Conservation (phyloP, 2,888 invertebrate genomes). For the Muschampia plurimacula region DNA sequence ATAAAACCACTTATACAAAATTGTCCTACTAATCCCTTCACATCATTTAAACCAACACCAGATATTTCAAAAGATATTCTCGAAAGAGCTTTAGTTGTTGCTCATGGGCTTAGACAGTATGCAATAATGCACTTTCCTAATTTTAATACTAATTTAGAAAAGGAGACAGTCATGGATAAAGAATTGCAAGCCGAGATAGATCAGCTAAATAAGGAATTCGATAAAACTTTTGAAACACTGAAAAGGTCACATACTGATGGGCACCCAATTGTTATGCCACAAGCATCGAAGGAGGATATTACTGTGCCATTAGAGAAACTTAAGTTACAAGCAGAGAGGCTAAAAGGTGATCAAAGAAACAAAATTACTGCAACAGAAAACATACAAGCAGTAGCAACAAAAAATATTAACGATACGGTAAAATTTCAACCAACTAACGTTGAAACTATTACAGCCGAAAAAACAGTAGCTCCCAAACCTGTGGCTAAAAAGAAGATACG, state of each 20-base stretch:
- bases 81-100: constrained; percentile 89
- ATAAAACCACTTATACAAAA: constrained; percentile 77
- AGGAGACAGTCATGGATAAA: constrained; percentile 61
- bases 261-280: constrained; percentile 28
- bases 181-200: constrained; percentile 70
- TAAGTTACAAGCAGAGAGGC: constrained; percentile 38
- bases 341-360: constrained; percentile 33
- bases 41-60: constrained; percentile 59
- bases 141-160: constrained; percentile 55
- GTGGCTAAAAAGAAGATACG: constrained; percentile 75
- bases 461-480: constrained; percentile 59
- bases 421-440: constrained; percentile 12
- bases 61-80: constrained; percentile 73
- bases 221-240: constrained; percentile 73
- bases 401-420: not conserved
- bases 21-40: constrained; percentile 66
- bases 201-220: constrained; percentile 75
- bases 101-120: constrained; percentile 89
- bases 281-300: constrained; percentile 46
- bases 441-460: constrained; percentile 17
- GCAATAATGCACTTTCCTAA: constrained; percentile 69
- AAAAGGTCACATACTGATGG: constrained; percentile 56
- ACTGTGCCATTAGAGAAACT: constrained; percentile 51
- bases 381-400: constrained; percentile 1
- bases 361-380: constrained; percentile 19